Percentiles rank a stretch among this genome's conserved stretches.
phyloP scores from a whole-genome alignment of 2,113 vertebrate genomes.

The Alosa alosa region DNA sequence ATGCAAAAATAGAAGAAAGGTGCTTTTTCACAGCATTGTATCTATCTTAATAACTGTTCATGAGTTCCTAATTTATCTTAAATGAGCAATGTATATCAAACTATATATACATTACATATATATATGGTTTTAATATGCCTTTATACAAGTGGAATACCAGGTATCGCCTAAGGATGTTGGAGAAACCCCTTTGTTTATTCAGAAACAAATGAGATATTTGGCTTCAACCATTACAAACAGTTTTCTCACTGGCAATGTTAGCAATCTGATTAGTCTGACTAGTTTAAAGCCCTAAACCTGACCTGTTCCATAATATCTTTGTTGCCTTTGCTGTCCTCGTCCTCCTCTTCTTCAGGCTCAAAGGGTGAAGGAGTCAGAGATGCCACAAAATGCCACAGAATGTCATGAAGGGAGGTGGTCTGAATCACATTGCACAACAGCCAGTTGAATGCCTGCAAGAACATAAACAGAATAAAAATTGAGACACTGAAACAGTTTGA shows the following conservation, averaged over 20 bases:
- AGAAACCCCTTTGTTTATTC: too few species aligned
- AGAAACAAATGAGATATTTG: too few species aligned
- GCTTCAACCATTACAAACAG: too few species aligned
- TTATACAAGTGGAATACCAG: too few species aligned
- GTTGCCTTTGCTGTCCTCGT: slow-evolving; percentile 93
- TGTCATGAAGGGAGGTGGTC: slow-evolving; percentile 95
- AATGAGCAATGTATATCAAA: too few species aligned
- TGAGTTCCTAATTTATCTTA: too few species aligned
- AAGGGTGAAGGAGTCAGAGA: slow-evolving; percentile 91
- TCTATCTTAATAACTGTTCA: too few species aligned
- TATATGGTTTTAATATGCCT: too few species aligned
- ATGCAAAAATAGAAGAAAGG: too few species aligned
- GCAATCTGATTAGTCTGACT: neutral
- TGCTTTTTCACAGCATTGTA: too few species aligned
- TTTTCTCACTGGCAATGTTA: neutral
- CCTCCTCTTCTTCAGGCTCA: slow-evolving; percentile 94
- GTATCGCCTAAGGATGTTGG: too few species aligned
- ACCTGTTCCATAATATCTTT: slow-evolving; percentile 94
- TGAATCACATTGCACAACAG: slow-evolving; percentile 98
- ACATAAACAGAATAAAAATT: neutral
- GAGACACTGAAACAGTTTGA: neutral
- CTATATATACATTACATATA: too few species aligned
- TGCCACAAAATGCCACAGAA: slow-evolving; percentile 98
- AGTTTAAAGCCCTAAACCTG: neutral
- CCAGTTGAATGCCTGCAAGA: slow-evolving; percentile 94